A percentile compares a stretch with the other conserved stretches of the same genome.
phyloP scores from a whole-genome alignment of 2,113 vertebrate genomes.

The Indri indri region DNA sequence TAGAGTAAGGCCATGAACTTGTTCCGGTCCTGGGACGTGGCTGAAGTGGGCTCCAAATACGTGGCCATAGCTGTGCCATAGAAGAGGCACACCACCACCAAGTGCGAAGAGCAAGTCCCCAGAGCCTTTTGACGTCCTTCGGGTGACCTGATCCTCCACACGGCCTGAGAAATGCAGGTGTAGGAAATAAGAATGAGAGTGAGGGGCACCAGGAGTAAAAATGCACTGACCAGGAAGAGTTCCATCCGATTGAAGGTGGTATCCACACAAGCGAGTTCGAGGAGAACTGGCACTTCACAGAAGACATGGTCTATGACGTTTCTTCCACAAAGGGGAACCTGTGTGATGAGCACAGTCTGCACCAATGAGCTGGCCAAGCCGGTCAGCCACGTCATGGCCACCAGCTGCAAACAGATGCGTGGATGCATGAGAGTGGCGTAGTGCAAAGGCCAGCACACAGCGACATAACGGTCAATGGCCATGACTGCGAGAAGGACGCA shows the following conservation, averaged over 20 bases:
- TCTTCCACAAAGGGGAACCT: background rate
- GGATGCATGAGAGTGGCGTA: background rate
- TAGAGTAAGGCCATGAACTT: conserved; percentile 25
- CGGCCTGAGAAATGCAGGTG: background rate
- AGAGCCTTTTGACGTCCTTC: background rate
- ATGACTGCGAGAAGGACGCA: background rate
- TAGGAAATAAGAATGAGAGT: conserved; percentile 4
- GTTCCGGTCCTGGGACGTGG: background rate
- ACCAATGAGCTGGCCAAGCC: background rate
- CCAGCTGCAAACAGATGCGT: background rate
- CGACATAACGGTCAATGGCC: background rate
- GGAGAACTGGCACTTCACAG: background rate
- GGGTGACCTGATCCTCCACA: background rate
- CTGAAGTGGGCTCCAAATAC: background rate
- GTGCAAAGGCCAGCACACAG: background rate
- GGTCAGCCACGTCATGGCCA: background rate
- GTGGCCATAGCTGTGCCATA: background rate
- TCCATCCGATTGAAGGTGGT: background rate
- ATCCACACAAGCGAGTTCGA: background rate
- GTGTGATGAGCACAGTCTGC: background rate
- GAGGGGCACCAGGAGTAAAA: background rate
- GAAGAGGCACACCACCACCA: conserved; percentile 4
- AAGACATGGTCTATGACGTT: background rate
- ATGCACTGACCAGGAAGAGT: background rate
- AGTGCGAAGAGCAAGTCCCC: background rate